phyloP scores from a whole-genome alignment of 2,888 invertebrate genomes.

The Tanypteryx hageni region DNA sequence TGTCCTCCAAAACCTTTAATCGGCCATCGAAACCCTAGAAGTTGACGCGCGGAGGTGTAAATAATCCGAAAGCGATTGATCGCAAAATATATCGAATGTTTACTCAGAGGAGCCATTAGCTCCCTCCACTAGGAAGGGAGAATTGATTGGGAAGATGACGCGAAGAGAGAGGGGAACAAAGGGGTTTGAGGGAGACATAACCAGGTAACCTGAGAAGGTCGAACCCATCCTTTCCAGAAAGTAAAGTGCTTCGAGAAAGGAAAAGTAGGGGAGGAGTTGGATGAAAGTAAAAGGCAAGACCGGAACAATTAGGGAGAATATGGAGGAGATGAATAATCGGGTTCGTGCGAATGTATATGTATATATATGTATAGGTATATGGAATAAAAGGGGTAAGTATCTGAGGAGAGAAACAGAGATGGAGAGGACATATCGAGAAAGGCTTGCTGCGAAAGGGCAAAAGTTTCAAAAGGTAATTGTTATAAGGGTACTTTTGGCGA shows the following conservation, averaged over 20 bases:
- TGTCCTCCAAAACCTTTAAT: background rate
- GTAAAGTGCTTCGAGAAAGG: slow-evolving; percentile 22
- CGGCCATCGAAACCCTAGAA: background rate
- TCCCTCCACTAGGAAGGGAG: background rate
- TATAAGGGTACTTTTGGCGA: too few species aligned
- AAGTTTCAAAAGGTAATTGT: too few species aligned
- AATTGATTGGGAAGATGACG: background rate
- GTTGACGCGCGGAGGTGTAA: background rate
- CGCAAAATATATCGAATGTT: slow-evolving; percentile 31
- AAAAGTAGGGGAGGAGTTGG: background rate
- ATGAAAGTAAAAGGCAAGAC: background rate
- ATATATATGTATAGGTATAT: too few species aligned
- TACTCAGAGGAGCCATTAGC: slow-evolving; percentile 34
- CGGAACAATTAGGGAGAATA: slow-evolving; percentile 1
- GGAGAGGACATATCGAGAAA: too few species aligned
- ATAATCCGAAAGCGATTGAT: background rate
- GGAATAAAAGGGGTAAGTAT: too few species aligned
- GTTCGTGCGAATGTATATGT: too few species aligned
- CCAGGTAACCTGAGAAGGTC: background rate
- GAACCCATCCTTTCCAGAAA: background rate
- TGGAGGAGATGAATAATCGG: background rate
- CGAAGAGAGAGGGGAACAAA: background rate
- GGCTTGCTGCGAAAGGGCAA: too few species aligned
- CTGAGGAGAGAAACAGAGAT: too few species aligned
- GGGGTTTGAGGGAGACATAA: background rate